Evolutionary conservation across 2,113 vertebrate genomes (phyloP).

Genomic region (Ameiurus melas): DNA sequence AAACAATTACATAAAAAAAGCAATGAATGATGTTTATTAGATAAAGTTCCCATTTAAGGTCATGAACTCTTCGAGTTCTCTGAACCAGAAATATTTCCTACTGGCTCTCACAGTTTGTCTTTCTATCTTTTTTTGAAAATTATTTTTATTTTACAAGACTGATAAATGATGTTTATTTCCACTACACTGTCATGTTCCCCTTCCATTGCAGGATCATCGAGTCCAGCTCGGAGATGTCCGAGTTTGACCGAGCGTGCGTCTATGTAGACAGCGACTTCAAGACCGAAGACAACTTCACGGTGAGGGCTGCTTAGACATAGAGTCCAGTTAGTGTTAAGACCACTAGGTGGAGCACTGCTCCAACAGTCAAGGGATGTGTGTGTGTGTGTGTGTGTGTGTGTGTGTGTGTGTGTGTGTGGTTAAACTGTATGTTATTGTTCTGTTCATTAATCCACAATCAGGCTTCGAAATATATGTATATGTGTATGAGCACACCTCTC

Average conservation of each 20-base stretch:
- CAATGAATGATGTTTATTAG: not conserved
- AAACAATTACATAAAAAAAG: not conserved
- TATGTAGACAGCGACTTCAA: slow-evolving; percentile 76
- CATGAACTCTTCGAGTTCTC: not conserved
- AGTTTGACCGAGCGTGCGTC: slow-evolving; percentile 70
- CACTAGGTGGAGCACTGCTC: slow-evolving; percentile 67
- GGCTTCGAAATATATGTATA: not conserved
- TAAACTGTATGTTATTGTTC: not conserved
- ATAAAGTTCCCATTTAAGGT: not conserved
- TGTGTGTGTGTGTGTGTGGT: not conserved
- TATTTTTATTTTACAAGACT: not conserved
- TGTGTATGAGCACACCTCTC: not conserved
- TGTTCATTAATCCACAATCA: not conserved
- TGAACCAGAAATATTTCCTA: not conserved
- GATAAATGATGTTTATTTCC: not conserved
- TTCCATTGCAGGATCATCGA: slow-evolving; percentile 66
- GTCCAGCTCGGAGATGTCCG: slow-evolving; percentile 72
- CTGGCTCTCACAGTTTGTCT: not conserved
- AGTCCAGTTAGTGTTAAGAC: slow-evolving; percentile 39
- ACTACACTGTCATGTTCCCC: not conserved
- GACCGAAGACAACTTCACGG: slow-evolving; percentile 72
- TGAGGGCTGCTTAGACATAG: slow-evolving; percentile 56
- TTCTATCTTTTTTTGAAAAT: not conserved
- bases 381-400: not conserved
- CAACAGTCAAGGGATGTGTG: slow-evolving; percentile 5